Evolutionary conservation across 2,113 vertebrate species (phyloP).

Genomic region (Silurus asotus): DNA sequence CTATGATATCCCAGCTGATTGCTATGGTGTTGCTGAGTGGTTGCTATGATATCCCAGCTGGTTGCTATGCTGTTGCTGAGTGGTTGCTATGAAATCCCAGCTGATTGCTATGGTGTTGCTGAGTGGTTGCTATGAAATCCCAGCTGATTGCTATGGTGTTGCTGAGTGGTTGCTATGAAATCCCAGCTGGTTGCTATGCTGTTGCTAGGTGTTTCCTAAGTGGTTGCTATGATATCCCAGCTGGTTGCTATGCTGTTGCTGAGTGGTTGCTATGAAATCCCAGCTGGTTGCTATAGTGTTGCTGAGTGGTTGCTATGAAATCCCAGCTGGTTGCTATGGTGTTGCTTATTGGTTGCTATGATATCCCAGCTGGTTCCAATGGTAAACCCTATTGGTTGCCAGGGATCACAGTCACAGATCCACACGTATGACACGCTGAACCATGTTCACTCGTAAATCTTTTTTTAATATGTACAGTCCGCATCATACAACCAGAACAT

Average conservation of each 20-base stretch:
- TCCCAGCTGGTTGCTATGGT: background rate
- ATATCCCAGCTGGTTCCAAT: background rate
- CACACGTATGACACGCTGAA: background rate
- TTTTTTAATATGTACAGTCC: conserved; percentile 61
- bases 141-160: background rate
- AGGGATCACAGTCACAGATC: background rate
- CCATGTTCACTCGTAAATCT: conserved; percentile 47
- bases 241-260: background rate
- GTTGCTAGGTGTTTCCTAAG: background rate
- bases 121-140: background rate
- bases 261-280: background rate
- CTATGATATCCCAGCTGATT: background rate
- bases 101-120: background rate
- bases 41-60: background rate
- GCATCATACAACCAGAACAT: conserved; percentile 54
- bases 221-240: no score
- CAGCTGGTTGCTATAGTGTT: background rate
- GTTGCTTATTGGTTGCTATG: background rate
- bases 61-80: background rate
- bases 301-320: no score
- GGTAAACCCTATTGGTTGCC: background rate
- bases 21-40: background rate
- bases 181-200: background rate
- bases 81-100: background rate
- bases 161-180: background rate